Conservation (phyloP, 2,888 invertebrate species). For the Drosophila fungiperda region DNA sequence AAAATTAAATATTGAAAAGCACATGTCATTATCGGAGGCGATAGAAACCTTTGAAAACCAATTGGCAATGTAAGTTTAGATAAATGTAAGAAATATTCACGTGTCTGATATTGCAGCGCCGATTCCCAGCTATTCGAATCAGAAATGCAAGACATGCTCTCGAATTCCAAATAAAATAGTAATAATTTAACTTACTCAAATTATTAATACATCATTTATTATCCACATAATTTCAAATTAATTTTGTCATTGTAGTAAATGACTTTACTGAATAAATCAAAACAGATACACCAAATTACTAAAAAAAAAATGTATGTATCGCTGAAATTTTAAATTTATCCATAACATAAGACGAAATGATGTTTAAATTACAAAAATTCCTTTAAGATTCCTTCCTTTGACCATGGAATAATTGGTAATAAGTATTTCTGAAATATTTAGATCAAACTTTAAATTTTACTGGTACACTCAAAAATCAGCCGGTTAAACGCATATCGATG, state of each 20-base stretch:
- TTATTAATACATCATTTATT: not conserved
- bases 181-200: conserved; percentile 8
- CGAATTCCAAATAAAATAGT: not conserved
- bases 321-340: not conserved
- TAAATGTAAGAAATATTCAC: not conserved
- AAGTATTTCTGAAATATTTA: not conserved
- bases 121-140: conserved; percentile 5
- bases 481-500: not conserved
- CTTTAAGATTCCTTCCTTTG: not conserved
- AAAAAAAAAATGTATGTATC: not conserved
- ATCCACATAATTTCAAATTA: not conserved
- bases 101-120: conserved; percentile 19
- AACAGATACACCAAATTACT: not conserved
- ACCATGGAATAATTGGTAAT: not conserved
- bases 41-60: conserved; percentile 11
- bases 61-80: conserved; percentile 19
- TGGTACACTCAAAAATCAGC: not conserved
- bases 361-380: not conserved
- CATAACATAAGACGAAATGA: not conserved
- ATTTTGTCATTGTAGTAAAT: not conserved
- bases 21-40: conserved; percentile 11
- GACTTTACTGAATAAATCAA: not conserved
- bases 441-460: not conserved
- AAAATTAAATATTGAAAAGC: not conserved
- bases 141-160: not conserved